These are phyloP conservation scores for Carassius auratus DNA, from an alignment of 2,113 vertebrate genomes.

Conservation along the genomic window DNA sequence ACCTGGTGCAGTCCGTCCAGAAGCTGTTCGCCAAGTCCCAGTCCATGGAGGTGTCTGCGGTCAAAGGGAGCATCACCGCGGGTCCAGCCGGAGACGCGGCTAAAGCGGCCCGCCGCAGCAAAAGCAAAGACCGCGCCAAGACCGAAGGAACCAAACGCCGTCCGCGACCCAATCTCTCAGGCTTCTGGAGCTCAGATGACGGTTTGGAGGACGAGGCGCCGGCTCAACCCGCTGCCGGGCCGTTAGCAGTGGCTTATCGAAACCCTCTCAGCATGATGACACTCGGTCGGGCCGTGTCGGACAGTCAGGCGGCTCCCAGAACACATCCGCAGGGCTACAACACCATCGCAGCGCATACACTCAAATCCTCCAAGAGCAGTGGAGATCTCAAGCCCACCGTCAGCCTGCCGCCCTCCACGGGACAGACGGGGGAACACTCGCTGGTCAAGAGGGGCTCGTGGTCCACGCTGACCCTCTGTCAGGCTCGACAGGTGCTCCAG, in stretches of 20 bases:
- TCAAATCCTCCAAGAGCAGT: constrained; percentile 93
- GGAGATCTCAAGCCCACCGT: constrained; percentile 78
- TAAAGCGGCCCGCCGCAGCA: constrained; percentile 82
- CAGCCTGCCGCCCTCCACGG: constrained; percentile 52
- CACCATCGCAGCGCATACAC: constrained; percentile 90
- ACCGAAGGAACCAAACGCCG: constrained; percentile 88
- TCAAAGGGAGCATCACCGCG: constrained; percentile 76
- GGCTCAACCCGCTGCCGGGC: constrained; percentile 60
- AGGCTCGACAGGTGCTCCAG: constrained; percentile 92
- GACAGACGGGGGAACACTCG: constrained; percentile 21
- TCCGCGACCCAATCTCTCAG: constrained; percentile 93
- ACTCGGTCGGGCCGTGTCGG: constrained; percentile 74
- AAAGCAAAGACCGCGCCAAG: constrained; percentile 96
- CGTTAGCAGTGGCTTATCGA: constrained; percentile 72
- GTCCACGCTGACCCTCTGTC: constrained; percentile 94
- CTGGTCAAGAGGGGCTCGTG: constrained; percentile 88
- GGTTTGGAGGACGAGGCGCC: constrained; percentile 82
- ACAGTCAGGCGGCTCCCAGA: constrained; percentile 74
- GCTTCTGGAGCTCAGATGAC: constrained; percentile 98
- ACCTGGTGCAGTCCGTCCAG: constrained; percentile 95
- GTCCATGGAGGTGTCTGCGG: constrained; percentile 82
- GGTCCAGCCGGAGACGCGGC: constrained; percentile 74
- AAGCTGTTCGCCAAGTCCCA: constrained; percentile 91
- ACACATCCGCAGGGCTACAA: constrained; percentile 87
- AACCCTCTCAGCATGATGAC: constrained; percentile 93